Percentiles rank a stretch among this genome's conserved stretches.
phyloP scores from a whole-genome alignment of 2,888 invertebrate genomes.

The Venustoraphidia nigricollis region DNA sequence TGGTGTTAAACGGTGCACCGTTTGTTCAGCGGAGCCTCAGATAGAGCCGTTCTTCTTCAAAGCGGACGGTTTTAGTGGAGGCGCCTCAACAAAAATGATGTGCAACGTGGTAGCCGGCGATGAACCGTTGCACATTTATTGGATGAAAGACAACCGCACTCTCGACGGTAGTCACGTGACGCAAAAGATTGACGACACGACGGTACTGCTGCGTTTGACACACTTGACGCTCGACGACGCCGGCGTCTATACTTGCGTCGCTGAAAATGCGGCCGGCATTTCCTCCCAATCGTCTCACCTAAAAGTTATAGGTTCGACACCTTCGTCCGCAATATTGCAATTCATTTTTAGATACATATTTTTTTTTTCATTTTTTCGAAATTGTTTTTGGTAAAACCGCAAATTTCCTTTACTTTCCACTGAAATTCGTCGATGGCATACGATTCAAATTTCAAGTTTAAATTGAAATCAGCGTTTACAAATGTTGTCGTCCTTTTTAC shows the following conservation, averaged over 20 bases:
- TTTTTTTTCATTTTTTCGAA: conserved; percentile 3
- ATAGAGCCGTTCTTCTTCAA: conserved; percentile 37
- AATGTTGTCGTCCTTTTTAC: too few relatives aligned
- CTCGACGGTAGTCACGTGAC: conserved; percentile 12
- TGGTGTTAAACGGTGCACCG: too few relatives aligned
- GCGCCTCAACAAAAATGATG: conserved; percentile 33
- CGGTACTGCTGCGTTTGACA: conserved; percentile 30
- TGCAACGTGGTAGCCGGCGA: conserved; percentile 45
- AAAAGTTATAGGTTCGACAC: conserved; percentile 40
- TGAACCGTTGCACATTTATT: conserved; percentile 44
- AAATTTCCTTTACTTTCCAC: too few relatives aligned
- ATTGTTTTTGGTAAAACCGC: too few relatives aligned
- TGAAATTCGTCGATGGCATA: too few relatives aligned
- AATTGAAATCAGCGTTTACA: too few relatives aligned
- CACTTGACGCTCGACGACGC: conserved; percentile 28
- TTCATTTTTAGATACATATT: conserved; percentile 1
- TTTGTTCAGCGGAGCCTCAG: conserved; percentile 29
- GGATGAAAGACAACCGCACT: conserved; percentile 32
- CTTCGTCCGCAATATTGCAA: neutral
- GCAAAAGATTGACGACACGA: conserved; percentile 32
- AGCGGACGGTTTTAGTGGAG: conserved; percentile 32
- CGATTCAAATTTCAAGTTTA: too few relatives aligned
- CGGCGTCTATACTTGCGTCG: conserved; percentile 42
- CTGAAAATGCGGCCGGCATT: conserved; percentile 38
- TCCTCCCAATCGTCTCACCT: conserved; percentile 34